A percentile compares a stretch with the other conserved stretches of the same genome.
Conservation (phyloP, 2,797 vertebrate species). For the Glyptemys insculpta region DNA sequence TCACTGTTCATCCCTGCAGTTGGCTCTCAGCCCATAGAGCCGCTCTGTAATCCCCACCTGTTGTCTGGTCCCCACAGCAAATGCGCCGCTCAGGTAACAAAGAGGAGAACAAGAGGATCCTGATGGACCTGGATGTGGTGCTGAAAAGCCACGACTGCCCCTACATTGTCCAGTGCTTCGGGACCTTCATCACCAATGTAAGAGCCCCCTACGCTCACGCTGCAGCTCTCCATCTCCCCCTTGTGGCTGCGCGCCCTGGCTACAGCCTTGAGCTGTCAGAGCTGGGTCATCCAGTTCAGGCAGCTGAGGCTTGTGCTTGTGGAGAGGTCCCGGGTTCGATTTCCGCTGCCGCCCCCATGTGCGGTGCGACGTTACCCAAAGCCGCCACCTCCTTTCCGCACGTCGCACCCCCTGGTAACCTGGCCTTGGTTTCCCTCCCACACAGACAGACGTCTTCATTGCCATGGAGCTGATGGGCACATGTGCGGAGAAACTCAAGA, state of each 20-base stretch:
- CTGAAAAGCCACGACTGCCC: constrained; percentile 97
- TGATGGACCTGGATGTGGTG: constrained; percentile 97
- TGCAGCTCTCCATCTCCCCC: not conserved
- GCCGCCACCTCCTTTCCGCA: not conserved
- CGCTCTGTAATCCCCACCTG: not conserved
- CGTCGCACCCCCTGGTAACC: accelerated
- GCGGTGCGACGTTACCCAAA: not conserved
- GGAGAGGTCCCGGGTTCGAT: not conserved
- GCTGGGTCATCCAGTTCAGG: not conserved
- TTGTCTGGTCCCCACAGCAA: constrained; percentile 82
- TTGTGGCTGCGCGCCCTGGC: not conserved
- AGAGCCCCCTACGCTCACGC: constrained; percentile 25
- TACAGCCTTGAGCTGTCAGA: not conserved
- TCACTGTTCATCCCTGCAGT: not conserved
- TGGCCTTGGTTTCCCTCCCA: too few relatives aligned
- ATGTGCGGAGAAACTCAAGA: constrained; percentile 96
- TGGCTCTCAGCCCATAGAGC: not conserved
- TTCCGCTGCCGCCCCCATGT: not conserved
- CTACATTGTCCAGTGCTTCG: constrained; percentile 96
- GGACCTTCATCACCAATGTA: constrained; percentile 97
- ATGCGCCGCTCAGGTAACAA: constrained; percentile 96
- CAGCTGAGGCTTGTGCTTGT: not conserved
- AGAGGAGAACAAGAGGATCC: constrained; percentile 95
- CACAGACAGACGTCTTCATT: constrained; percentile 95
- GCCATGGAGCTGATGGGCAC: constrained; percentile 99